phyloP scores from a whole-genome alignment of 2,797 vertebrate species.

The Vultur gryphus region DNA sequence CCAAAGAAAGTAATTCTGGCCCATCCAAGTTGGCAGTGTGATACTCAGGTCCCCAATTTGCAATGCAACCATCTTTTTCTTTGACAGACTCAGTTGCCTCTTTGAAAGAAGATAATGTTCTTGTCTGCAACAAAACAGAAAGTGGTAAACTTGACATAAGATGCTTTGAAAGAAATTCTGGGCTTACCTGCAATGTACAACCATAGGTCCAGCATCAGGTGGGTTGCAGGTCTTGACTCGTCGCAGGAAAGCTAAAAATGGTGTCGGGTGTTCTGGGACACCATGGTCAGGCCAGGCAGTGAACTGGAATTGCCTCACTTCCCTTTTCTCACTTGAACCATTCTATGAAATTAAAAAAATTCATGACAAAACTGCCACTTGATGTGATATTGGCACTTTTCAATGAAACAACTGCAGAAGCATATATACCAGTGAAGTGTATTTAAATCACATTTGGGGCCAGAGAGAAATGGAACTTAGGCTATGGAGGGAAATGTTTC shows the following conservation, averaged over 20 bases:
- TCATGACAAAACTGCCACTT: not conserved
- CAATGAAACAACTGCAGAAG: not conserved
- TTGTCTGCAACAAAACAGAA: not conserved
- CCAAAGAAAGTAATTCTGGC: not conserved
- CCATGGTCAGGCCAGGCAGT: constrained; percentile 99
- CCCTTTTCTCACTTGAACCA: constrained; percentile 96
- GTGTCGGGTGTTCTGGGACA: constrained; percentile 96
- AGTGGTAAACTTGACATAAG: not conserved
- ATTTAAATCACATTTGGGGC: not conserved
- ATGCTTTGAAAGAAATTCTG: not conserved
- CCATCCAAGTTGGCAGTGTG: not conserved
- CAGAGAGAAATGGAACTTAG: not conserved
- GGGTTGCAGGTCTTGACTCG: constrained; percentile 98
- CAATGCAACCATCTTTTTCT: not conserved
- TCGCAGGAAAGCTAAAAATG: constrained; percentile 93
- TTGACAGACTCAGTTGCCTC: not conserved
- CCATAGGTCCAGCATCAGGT: constrained; percentile 97
- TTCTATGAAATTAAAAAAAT: constrained; percentile 78
- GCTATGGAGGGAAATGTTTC: not conserved
- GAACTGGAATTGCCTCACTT: constrained; percentile 98
- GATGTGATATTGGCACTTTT: not conserved
- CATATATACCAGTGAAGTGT: not conserved
- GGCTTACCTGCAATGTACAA: constrained; percentile 96
- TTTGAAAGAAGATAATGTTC: not conserved
- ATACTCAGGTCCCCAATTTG: not conserved